Evolutionary conservation across 2,888 invertebrate species (phyloP).

Genomic region (Formica aserva): DNA sequence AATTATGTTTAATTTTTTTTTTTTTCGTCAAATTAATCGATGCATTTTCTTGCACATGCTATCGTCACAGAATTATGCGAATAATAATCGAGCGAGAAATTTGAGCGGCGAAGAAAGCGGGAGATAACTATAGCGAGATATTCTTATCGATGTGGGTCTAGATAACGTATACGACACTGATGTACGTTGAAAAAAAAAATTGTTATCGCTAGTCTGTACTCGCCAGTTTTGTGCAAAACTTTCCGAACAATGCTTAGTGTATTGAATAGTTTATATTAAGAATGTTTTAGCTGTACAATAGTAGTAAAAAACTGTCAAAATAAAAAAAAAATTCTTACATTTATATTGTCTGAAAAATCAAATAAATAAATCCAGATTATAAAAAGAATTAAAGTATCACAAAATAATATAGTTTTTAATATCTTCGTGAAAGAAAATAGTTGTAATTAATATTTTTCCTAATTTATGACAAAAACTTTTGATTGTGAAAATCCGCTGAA

Average conservation of each 20-base stretch:
- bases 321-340: no score
- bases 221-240: conserved; percentile 10
- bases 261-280: not conserved
- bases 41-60: not conserved
- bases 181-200: conserved; percentile 1
- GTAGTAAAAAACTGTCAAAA: no score
- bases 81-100: conserved; percentile 17
- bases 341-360: no score
- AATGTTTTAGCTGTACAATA: no score
- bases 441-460: no score
- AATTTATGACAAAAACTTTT: no score
- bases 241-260: not conserved
- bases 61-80: not conserved
- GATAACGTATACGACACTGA: conserved; percentile 55
- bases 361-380: no score
- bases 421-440: no score
- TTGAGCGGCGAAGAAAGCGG: conserved; percentile 8
- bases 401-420: no score
- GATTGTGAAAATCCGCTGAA: no score
- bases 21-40: not conserved
- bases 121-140: conserved; percentile 33
- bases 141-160: conserved; percentile 71
- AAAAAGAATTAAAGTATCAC: no score
- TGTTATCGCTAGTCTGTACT: not conserved
- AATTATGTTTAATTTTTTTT: not conserved